phyloP scores from a whole-genome alignment of 1,140 invertebrate genomes.

The Drosophila bocki region DNA sequence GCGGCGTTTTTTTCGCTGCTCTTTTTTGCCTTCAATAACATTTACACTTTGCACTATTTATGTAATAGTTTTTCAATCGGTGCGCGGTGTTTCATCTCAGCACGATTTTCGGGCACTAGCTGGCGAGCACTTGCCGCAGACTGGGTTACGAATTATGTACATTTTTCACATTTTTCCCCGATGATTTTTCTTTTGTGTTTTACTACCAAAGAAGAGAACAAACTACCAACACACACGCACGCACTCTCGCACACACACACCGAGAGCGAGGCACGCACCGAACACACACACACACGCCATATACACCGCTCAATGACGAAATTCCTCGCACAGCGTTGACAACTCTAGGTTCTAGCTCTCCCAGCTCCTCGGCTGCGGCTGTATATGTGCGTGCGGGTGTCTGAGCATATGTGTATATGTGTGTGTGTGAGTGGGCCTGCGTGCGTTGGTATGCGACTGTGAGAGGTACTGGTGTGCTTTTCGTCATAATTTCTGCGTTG shows the following conservation, averaged over 20 bases:
- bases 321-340: constrained; percentile 76
- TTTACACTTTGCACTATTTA: constrained; percentile 82
- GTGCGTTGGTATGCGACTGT: constrained; percentile 25
- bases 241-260: constrained; percentile 52
- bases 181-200: constrained; percentile 71
- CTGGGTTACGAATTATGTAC: constrained; percentile 55
- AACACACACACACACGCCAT: constrained; percentile 54
- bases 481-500: constrained; percentile 67
- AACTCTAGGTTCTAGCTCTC: constrained; percentile 78
- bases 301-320: constrained; percentile 78
- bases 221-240: constrained; percentile 62
- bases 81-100: constrained; percentile 46
- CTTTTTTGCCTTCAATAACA: constrained; percentile 78
- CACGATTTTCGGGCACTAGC: constrained; percentile 45
- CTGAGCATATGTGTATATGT: constrained; percentile 6
- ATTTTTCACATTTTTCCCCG: constrained; percentile 65
- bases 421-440: constrained; percentile 28
- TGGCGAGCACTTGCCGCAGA: constrained; percentile 35
- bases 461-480: constrained; percentile 62
- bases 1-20: constrained; percentile 52
- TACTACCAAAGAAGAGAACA: constrained; percentile 67
- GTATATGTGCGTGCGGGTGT: constrained; percentile 36
- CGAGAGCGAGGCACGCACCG: constrained; percentile 60
- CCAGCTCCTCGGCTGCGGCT: constrained; percentile 57
- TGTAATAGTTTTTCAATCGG: constrained; percentile 79